Conservation (phyloP, 2,888 invertebrate genomes). For the Brenthis hecate region DNA sequence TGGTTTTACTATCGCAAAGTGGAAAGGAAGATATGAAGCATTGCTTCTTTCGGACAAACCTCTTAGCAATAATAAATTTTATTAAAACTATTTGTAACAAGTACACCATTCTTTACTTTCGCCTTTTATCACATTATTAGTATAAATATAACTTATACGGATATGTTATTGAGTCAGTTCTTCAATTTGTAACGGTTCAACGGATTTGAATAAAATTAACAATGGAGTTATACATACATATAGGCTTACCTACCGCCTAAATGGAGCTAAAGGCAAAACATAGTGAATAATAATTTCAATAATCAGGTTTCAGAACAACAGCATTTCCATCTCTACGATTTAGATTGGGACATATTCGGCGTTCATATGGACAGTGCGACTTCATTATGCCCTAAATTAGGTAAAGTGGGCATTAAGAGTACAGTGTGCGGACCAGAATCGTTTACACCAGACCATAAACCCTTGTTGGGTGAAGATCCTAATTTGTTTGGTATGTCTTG, state of each 20-base stretch:
- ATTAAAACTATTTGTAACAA: no score
- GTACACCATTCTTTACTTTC: no score
- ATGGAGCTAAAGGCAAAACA: not conserved
- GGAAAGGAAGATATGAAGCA: no score
- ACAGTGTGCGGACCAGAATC: conserved; percentile 96
- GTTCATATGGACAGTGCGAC: conserved; percentile 88
- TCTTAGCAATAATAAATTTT: no score
- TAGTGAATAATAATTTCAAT: not conserved
- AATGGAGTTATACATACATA: not conserved
- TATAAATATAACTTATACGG: no score
- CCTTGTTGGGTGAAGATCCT: conserved; percentile 90
- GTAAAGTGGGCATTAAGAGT: conserved; percentile 89
- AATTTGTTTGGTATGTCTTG: conserved; percentile 76
- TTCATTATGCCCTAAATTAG: conserved; percentile 88
- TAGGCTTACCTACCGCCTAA: no score
- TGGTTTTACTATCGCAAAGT: not conserved
- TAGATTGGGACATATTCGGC: conserved; percentile 93
- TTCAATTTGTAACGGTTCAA: no score
- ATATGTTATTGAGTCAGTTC: no score
- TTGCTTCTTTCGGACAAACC: no score
- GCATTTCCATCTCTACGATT: conserved; percentile 91
- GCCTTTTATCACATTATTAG: no score
- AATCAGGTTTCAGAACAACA: conserved; percentile 87
- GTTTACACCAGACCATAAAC: conserved; percentile 95
- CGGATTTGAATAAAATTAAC: not conserved